Conservation (phyloP, 1,140 invertebrate genomes). For the Drosophila quadrilineata region DNA sequence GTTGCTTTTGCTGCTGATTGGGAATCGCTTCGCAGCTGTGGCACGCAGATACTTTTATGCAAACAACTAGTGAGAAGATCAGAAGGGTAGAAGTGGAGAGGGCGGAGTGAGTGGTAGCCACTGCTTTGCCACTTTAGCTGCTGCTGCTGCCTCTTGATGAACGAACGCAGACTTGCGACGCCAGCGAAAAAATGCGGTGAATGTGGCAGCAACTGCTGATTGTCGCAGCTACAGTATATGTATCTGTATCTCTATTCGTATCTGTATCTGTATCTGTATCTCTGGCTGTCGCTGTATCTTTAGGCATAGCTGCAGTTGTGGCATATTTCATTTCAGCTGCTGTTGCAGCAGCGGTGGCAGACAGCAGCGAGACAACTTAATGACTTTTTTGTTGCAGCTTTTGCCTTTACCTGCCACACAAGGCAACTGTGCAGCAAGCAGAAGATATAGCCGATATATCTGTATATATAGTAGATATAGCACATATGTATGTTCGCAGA, state of each 20-base stretch:
- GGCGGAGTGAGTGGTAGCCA: too few relatives aligned
- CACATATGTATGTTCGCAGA: too few relatives aligned
- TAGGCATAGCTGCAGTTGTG: too few relatives aligned
- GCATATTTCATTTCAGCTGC: constrained; percentile 47
- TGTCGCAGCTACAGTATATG: constrained; percentile 25
- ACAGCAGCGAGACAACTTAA: constrained; percentile 71
- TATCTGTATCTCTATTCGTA: constrained; percentile 6
- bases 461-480: too few relatives aligned
- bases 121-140: constrained; percentile 65
- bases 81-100: too few relatives aligned
- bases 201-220: constrained; percentile 49
- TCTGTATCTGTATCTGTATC: constrained; percentile 7
- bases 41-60: constrained; percentile 48
- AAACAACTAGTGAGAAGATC: not conserved
- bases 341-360: constrained; percentile 41
- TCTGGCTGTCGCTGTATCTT: constrained; percentile 2
- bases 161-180: constrained; percentile 69
- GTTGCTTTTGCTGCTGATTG: constrained; percentile 58
- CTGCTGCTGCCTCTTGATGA: too few relatives aligned
- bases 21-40: constrained; percentile 58
- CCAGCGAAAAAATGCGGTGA: constrained; percentile 70
- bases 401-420: constrained; percentile 10
- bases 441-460: too few relatives aligned
- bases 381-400: constrained; percentile 55
- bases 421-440: not conserved